Conservation (phyloP, 1,140 invertebrate genomes). For the Onthophagus taurus region DNA sequence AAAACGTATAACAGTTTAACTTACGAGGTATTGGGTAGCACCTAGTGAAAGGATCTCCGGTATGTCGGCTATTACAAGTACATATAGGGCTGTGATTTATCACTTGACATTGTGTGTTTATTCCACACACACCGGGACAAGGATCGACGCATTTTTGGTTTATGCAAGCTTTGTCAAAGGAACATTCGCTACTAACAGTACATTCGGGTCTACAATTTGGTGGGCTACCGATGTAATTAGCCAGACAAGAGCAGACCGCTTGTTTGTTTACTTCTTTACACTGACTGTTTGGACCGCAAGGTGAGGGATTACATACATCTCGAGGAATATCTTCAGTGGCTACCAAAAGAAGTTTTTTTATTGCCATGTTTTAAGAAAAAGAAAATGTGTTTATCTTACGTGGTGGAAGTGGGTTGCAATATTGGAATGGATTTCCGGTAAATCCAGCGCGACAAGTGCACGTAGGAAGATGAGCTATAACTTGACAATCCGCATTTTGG, state of each 20-base stretch:
- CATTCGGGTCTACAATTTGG: slow-evolving; percentile 61
- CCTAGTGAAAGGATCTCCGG: slow-evolving; percentile 45
- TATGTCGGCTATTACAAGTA: slow-evolving; percentile 40
- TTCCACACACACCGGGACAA: slow-evolving; percentile 48
- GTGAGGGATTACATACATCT: slow-evolving; percentile 55
- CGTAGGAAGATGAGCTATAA: slow-evolving; percentile 59
- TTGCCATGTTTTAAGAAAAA: slow-evolving; percentile 3
- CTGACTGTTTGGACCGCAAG: slow-evolving; percentile 57
- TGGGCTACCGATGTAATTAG: slow-evolving; percentile 54
- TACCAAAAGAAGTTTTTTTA: slow-evolving; percentile 19
- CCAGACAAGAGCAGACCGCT: slow-evolving; percentile 52
- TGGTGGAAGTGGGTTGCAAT: slow-evolving; percentile 44
- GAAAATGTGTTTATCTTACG: slow-evolving; percentile 38
- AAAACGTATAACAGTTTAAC: background rate
- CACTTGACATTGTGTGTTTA: slow-evolving; percentile 47
- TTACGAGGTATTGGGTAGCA: slow-evolving; percentile 37
- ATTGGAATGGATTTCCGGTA: slow-evolving; percentile 57
- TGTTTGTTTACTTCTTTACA: slow-evolving; percentile 50
- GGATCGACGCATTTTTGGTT: slow-evolving; percentile 50
- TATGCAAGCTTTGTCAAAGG: slow-evolving; percentile 46
- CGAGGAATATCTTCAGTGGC: slow-evolving; percentile 33
- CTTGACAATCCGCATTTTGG: slow-evolving; percentile 61
- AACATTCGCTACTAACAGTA: slow-evolving; percentile 49
- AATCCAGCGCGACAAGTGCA: slow-evolving; percentile 62
- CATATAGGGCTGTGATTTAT: slow-evolving; percentile 51